Evolutionary conservation across 2,113 vertebrate genomes (phyloP).

Genomic region (Piprites chloris): DNA sequence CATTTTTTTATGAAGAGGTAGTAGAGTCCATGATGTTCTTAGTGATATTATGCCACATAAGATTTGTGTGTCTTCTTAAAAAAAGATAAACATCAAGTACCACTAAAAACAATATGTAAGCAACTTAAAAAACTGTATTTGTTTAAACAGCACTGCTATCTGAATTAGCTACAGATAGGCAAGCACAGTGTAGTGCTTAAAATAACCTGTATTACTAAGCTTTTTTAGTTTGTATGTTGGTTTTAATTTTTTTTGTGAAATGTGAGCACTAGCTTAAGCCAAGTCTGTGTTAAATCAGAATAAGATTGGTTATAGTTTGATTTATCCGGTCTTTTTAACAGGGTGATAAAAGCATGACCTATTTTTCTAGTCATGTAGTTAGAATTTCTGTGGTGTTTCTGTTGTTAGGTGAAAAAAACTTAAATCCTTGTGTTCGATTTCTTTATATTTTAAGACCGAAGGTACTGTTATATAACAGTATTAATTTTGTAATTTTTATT

Average conservation of each 20-base stretch:
- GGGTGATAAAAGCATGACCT: neutral
- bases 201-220: neutral
- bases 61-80: neutral
- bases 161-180: neutral
- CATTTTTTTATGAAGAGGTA: neutral
- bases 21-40: neutral
- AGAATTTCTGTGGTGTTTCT: neutral
- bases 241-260: neutral
- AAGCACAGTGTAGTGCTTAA: neutral
- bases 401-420: neutral
- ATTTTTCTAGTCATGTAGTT: neutral
- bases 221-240: neutral
- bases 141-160: neutral
- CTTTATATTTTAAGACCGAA: neutral
- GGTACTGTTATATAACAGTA: neutral
- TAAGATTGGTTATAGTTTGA: neutral
- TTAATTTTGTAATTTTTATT: constrained; percentile 37
- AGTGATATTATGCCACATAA: neutral
- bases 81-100: neutral
- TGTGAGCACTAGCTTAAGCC: neutral
- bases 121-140: neutral
- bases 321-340: neutral
- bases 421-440: neutral
- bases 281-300: neutral
- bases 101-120: neutral